Percentiles rank a stretch among this genome's conserved stretches.
phyloP scores from a whole-genome alignment of 2,888 invertebrate species.

The Iphiclides podalirius region DNA sequence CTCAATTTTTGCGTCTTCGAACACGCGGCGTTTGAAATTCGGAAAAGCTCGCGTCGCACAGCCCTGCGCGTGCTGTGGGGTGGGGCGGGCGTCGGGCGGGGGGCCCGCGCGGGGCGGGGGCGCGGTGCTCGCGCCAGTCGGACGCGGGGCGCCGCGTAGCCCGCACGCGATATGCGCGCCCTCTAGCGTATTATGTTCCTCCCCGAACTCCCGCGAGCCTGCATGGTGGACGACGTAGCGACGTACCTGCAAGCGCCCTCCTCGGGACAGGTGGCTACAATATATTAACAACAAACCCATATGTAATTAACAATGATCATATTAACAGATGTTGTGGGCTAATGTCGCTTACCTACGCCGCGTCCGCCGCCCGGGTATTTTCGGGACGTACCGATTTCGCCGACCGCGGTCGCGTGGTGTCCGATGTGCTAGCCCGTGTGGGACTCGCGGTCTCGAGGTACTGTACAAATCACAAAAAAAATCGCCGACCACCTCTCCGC shows the following conservation, averaged over 20 bases:
- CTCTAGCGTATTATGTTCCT: constrained; percentile 88
- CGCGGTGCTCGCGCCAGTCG: constrained; percentile 57
- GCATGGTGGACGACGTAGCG: constrained; percentile 97
- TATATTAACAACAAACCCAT: constrained; percentile 78
- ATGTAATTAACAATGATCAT: constrained; percentile 81
- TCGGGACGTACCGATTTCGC: constrained; percentile 62
- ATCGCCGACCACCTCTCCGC: neutral
- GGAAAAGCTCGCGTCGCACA: constrained; percentile 53
- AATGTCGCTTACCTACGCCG: constrained; percentile 71
- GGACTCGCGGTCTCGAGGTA: constrained; percentile 39
- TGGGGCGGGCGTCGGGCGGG: constrained; percentile 29
- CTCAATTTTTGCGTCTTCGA: constrained; percentile 9
- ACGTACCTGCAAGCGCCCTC: constrained; percentile 96
- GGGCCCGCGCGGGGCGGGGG: constrained; percentile 33
- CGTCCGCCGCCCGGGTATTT: constrained; percentile 78
- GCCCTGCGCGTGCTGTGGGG: constrained; percentile 48
- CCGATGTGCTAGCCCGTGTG: constrained; percentile 42
- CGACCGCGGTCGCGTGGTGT: constrained; percentile 62
- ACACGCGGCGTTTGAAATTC: constrained; percentile 32
- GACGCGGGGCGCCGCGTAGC: constrained; percentile 76
- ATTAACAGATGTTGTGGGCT: constrained; percentile 81
- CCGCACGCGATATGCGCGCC: constrained; percentile 73
- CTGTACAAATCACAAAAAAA: constrained; percentile 27
- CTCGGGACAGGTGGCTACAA: constrained; percentile 93
- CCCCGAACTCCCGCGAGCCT: constrained; percentile 95